These are phyloP conservation scores for Dolichallabes microphthalmus DNA, from an alignment of 2,113 vertebrate genomes.

Conservation along the genomic window DNA sequence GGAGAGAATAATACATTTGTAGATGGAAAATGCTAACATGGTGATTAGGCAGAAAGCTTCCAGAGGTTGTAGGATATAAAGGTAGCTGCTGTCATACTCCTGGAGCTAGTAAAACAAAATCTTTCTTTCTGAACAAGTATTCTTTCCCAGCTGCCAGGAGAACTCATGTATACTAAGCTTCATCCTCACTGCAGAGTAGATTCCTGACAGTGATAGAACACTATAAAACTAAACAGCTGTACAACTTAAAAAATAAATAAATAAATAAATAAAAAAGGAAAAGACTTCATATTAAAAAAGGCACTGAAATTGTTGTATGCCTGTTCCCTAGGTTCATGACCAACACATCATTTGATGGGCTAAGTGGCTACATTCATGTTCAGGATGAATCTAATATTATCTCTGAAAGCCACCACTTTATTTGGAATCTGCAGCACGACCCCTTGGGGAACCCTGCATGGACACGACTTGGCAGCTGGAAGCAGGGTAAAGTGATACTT, in stretches of 20 bases:
- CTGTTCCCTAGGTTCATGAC: slow-evolving; percentile 79
- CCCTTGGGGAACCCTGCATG: slow-evolving; percentile 84
- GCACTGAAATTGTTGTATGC: background rate
- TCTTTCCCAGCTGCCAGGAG: slow-evolving; percentile 8
- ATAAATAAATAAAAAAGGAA: too few relatives aligned
- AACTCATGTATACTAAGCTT: slow-evolving; percentile 16
- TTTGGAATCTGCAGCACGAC: slow-evolving; percentile 86
- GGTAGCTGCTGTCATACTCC: slow-evolving; percentile 25
- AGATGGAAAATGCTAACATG: slow-evolving; percentile 13
- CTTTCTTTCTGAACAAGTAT: slow-evolving; percentile 2
- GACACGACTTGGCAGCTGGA: slow-evolving; percentile 85
- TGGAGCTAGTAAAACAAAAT: slow-evolving; percentile 33
- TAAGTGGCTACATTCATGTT: slow-evolving; percentile 80
- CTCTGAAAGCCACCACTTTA: slow-evolving; percentile 85
- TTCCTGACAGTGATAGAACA: background rate
- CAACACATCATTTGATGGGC: slow-evolving; percentile 83
- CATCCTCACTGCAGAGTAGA: slow-evolving; percentile 20
- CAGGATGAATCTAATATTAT: slow-evolving; percentile 76
- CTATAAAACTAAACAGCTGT: background rate
- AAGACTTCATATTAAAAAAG: background rate
- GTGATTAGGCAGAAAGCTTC: slow-evolving; percentile 1
- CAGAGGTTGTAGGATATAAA: slow-evolving; percentile 9
- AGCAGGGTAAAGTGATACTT: slow-evolving; percentile 77
- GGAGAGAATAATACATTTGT: background rate
- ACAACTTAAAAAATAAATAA: background rate